phyloP scores from a whole-genome alignment of 2,113 vertebrate species.

The Columba livia region DNA sequence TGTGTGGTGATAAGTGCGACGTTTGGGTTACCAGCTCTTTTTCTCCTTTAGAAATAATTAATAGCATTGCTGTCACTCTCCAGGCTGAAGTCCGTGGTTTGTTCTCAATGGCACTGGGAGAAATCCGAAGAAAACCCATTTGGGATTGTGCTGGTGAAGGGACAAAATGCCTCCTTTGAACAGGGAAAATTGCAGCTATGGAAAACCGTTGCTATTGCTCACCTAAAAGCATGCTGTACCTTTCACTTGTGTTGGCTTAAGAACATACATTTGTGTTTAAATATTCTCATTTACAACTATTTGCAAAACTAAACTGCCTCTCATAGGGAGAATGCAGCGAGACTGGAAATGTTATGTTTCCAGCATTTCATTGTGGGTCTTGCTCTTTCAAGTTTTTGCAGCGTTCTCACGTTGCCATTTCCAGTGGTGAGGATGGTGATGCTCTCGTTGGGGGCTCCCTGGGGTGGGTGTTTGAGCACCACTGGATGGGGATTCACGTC shows the following conservation, averaged over 20 bases:
- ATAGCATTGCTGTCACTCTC: neutral
- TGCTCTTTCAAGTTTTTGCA: too few species aligned
- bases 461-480: neutral
- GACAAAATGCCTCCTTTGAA: neutral
- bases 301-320: neutral
- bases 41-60: neutral
- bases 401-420: accelerated
- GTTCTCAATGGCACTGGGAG: accelerated
- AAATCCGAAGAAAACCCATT: neutral
- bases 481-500: neutral
- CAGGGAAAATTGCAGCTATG: neutral
- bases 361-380: neutral
- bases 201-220: neutral
- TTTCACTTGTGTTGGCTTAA: neutral
- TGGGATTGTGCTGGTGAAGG: neutral
- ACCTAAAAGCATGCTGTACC: neutral
- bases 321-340: neutral
- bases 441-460: neutral
- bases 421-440: accelerated
- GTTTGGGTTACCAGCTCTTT: accelerated
- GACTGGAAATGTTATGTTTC: neutral
- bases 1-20: accelerated
- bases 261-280: neutral
- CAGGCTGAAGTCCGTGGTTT: accelerated
- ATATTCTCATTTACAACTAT: neutral